Base-by-base conservation (phyloP, 92 coral and sea anemone genomes). In the Umimayanthus kanabou region DNA sequence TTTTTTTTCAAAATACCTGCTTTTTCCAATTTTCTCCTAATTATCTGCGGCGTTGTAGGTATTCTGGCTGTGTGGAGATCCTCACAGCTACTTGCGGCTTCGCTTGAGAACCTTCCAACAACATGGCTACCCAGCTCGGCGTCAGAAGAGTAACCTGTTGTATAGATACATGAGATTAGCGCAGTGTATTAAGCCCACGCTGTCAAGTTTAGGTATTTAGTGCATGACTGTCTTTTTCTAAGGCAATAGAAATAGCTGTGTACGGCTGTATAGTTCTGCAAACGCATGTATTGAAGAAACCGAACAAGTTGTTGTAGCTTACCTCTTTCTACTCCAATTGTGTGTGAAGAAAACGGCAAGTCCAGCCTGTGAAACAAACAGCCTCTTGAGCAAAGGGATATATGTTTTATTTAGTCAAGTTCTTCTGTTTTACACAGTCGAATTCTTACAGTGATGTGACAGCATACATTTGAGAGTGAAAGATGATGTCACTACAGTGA, bases 101-200 rank as follows among this genome's bases (percentile, higher is more conserved):
- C 64, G 69, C 9, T 82, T n/a, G 82, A 71, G 11, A 3, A 58
- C 43, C 39, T 82, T 39, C 16, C 29, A 26, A 45, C 67, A 33
- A 25, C 75, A 13, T 43, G 69, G 8, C 67, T 73, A 8, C 8
- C 49, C 39, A 57, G 26, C 4, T 85, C 93, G 16, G 83, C 79
- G 37, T 88, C 93, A 9, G 93, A 91, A 16, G 85, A 88, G 78
- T 58, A 91, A 8, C 87, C 93, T 91, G 78, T 42, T 0, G 53
- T 14, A 61, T 71, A 42, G 9, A n/a, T 55, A 25, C 11, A 55
- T 39, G 9, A 5, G 20, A 20, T 37, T 74, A 30, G 29, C 49
- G 29, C 33, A 30, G 40, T 9, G 13, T 29, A 22, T 72, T 23
- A 29, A 29, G 33, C 18, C 7, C 9, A 8, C 39, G 39, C 9